Percentiles rank a stretch among this genome's conserved stretches.
phyloP scores from a whole-genome alignment of 35 echinoderm and acorn worm species.

The Nesometra sesokonis region DNA sequence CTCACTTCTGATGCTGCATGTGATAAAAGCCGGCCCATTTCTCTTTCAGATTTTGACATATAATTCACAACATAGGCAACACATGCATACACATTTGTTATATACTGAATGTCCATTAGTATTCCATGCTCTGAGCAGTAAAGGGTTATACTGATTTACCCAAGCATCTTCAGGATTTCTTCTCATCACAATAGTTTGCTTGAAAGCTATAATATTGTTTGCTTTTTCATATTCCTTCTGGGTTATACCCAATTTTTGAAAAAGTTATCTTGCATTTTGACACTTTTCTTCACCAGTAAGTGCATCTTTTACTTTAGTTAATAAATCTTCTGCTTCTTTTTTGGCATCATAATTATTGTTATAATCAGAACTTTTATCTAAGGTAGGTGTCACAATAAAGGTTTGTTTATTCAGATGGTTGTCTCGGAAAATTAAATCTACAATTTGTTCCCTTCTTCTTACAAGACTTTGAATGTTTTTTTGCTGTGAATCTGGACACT shows the following conservation, averaged over 20 bases:
- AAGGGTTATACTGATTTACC: slow-evolving; percentile 33
- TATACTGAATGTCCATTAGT: slow-evolving; percentile 59
- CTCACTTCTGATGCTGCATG: too few species aligned
- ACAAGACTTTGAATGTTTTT: slow-evolving; percentile 71
- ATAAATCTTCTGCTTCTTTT: slow-evolving; percentile 10
- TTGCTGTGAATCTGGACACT: slow-evolving; percentile 37
- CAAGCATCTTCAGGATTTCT: neutral
- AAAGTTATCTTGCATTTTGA: neutral
- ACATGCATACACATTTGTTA: slow-evolving; percentile 48
- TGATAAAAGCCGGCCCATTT: too few species aligned
- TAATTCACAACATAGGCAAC: neutral
- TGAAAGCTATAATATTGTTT: slow-evolving; percentile 9
- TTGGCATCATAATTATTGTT: neutral
- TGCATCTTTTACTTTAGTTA: neutral
- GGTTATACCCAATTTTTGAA: slow-evolving; percentile 13
- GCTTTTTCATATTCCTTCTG: slow-evolving; percentile 42
- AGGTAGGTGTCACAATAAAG: slow-evolving; percentile 31
- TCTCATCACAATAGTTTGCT: slow-evolving; percentile 22
- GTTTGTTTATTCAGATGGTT: slow-evolving; percentile 32
- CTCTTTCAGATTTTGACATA: neutral
- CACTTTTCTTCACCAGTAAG: neutral
- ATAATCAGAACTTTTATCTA: neutral
- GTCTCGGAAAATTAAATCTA: slow-evolving; percentile 66
- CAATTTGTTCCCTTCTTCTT: slow-evolving; percentile 54
- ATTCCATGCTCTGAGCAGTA: slow-evolving; percentile 30